Base-by-base conservation (phyloP, 2,888 invertebrate genomes). In the Ophion costatus region DNA sequence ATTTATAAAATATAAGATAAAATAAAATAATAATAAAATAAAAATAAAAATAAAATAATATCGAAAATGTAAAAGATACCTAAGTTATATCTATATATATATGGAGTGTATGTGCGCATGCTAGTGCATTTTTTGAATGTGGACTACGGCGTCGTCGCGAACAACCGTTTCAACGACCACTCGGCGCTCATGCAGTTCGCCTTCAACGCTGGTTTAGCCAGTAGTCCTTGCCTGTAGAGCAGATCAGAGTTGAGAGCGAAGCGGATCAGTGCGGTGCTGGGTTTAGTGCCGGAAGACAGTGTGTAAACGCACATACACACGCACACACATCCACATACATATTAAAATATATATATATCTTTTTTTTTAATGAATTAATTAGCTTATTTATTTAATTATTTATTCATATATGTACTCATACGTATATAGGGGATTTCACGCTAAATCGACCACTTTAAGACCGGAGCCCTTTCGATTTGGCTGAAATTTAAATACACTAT, bases 181-280 rank as follows among this genome's bases (percentile, higher is more conserved):
- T 51, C 61, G 63, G 33, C 82, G 84, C 84, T 66, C 84, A 73
- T 82, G 84, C 82, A 81, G 82, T 70, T 59, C 75, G 76, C 59
- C 79, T 74, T 59, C 61, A 42, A 74, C 64, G 42, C 64, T 33
- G 45, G 63, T 57, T 20, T 70, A 59, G 38, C n/a, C 29, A 42
- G 29, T 56, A 22, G 61, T 56, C 64, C 45, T 70, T 77, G 64
- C 69, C 57, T 57, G 74, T 66, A 59, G 74, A 74, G 74, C 64
- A 17, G 75, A 84, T 64, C 74, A 64, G 75, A 33, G 24, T 57
- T 20, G 70, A 17, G 67, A 80, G 76, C 51, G 59, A 71, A 76
- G 56, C 77, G 64, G 84, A 82, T 79, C 84, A 71, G 79, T 79
- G 75, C 59, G 71, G 78, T 42, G 66, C 82, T 75, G 64, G 81